A percentile compares a stretch with the other conserved stretches of the same genome.
Evolutionary conservation across 2,797 vertebrate genomes (phyloP).

Genomic region (Linurgus olivaceus): DNA sequence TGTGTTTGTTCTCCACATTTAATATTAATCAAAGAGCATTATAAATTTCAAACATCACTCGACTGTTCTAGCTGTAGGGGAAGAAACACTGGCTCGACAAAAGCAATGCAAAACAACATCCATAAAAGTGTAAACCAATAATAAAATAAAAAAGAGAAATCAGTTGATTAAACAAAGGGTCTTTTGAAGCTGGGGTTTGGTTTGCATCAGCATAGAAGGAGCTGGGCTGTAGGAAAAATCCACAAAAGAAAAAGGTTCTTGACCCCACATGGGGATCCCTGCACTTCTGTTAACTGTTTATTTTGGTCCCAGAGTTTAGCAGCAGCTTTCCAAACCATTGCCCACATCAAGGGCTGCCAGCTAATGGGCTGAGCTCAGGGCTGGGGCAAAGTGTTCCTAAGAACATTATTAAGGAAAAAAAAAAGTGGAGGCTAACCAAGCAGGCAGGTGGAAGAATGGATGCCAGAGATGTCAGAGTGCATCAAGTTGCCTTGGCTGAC

Average conservation of each 20-base stretch:
- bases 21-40: conserved; percentile 69
- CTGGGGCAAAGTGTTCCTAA: background rate
- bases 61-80: conserved; percentile 27
- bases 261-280: rapidly evolving
- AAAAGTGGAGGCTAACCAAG: background rate
- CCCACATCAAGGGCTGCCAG: background rate
- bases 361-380: background rate
- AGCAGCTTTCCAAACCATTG: background rate
- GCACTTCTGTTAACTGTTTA: background rate
- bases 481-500: rapidly evolving
- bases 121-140: conserved; percentile 6
- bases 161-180: conserved; percentile 43
- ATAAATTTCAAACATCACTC: conserved; percentile 60
- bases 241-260: background rate
- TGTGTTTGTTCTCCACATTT: conserved; percentile 47
- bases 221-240: background rate
- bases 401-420: rapidly evolving
- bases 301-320: background rate
- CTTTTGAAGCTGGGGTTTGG: conserved; percentile 6
- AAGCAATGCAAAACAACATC: conserved; percentile 38
- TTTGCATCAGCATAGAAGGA: background rate
- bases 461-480: rapidly evolving
- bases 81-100: background rate
- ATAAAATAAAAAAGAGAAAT: background rate
- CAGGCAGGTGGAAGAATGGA: background rate